These are phyloP conservation scores for Bradypodion ventrale DNA, from an alignment of 2,797 vertebrate genomes.

Conservation along the genomic window DNA sequence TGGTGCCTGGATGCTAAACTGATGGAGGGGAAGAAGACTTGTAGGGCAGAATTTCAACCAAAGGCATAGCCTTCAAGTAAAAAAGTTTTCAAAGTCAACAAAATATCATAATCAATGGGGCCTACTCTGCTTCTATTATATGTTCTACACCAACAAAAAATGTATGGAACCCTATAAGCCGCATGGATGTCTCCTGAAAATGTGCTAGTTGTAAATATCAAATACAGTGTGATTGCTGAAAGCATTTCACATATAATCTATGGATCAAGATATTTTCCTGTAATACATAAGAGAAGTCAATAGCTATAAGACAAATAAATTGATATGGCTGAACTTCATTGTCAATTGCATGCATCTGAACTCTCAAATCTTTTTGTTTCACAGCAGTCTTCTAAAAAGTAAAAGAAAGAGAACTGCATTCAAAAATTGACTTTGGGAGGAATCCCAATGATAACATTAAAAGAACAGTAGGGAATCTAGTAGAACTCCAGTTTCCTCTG, in stretches of 20 bases:
- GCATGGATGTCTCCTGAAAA: background rate
- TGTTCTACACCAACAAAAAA: background rate
- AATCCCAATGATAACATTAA: slow-evolving; percentile 39
- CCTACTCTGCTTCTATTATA: background rate
- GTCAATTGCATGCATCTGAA: slow-evolving; percentile 8
- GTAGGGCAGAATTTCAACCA: background rate
- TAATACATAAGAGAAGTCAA: slow-evolving; percentile 11
- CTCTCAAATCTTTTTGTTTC: slow-evolving; percentile 25
- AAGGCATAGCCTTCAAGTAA: background rate
- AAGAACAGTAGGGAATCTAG: slow-evolving; percentile 47
- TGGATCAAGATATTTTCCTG: slow-evolving; percentile 10
- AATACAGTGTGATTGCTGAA: background rate
- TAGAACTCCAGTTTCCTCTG: background rate
- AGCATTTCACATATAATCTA: slow-evolving; percentile 6
- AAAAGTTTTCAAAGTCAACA: background rate
- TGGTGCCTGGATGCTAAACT: background rate
- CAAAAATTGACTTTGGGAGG: slow-evolving; percentile 2
- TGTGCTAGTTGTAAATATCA: background rate
- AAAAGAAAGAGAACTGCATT: background rate
- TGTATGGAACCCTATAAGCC: background rate
- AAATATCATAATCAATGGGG: background rate
- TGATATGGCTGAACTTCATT: slow-evolving; percentile 31
- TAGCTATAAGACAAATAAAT: slow-evolving; percentile 6
- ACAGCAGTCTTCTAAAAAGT: slow-evolving; percentile 1
- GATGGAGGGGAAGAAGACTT: background rate